phyloP scores from a whole-genome alignment of 1,140 invertebrate genomes.

The Lutraria rhynchaena region DNA sequence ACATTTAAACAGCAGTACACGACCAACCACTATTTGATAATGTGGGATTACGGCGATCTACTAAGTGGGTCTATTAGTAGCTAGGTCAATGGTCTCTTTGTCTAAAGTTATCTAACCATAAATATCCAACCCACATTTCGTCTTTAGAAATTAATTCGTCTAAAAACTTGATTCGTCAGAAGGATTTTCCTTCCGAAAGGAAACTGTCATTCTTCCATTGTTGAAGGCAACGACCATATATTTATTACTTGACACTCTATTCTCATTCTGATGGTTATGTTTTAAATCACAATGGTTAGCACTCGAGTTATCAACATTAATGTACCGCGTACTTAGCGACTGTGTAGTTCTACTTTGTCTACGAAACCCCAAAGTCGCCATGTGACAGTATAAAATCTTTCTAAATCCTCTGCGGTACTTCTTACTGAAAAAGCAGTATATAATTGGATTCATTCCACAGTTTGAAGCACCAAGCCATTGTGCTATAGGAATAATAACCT shows the following conservation, averaged over 20 bases:
- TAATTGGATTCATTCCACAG: slow-evolving; percentile 97
- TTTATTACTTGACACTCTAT: slow-evolving; percentile 52
- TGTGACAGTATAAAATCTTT: slow-evolving; percentile 42
- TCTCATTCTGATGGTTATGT: slow-evolving; percentile 21
- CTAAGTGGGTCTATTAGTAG: too few relatives aligned
- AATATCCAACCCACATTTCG: too few relatives aligned
- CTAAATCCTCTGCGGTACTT: slow-evolving; percentile 95
- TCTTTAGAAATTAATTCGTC: too few relatives aligned
- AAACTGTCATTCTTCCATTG: slow-evolving; percentile 57
- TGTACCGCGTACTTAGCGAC: slow-evolving; percentile 35
- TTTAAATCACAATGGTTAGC: slow-evolving; percentile 20
- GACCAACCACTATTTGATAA: too few relatives aligned
- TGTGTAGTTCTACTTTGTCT: slow-evolving; percentile 40
- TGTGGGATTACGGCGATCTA: too few relatives aligned
- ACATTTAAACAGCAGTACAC: too few relatives aligned
- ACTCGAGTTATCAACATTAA: slow-evolving; percentile 49
- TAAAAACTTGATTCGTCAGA: slow-evolving; percentile 54
- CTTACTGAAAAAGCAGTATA: slow-evolving; percentile 98
- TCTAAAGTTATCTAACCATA: too few relatives aligned
- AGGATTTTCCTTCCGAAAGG: slow-evolving; percentile 52
- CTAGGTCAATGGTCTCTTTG: too few relatives aligned
- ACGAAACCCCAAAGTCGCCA: slow-evolving; percentile 17
- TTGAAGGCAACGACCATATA: slow-evolving; percentile 59
- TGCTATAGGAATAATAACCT: slow-evolving; percentile 92
- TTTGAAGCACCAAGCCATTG: slow-evolving; percentile 98